These are phyloP conservation scores for Zoanthus sociatus DNA, from an alignment of 92 coral and sea anemone genomes.

Conservation along the genomic window DNA sequence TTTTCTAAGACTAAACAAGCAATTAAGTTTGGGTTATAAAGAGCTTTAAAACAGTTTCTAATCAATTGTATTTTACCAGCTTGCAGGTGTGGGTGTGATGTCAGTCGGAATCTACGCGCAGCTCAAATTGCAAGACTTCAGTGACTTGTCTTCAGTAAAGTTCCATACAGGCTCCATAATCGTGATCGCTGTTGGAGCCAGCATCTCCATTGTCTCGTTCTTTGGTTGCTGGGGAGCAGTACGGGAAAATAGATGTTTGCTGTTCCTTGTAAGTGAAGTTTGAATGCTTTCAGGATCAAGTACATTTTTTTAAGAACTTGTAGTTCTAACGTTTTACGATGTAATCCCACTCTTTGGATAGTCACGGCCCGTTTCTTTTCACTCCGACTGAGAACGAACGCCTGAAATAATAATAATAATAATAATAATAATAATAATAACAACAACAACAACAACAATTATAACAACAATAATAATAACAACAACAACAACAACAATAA, in stretches of 20 bases:
- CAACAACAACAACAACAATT: too few relatives aligned
- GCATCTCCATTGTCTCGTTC: slow-evolving; percentile 86
- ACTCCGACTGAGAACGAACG: too few relatives aligned
- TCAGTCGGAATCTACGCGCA: slow-evolving; percentile 85
- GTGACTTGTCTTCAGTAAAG: slow-evolving; percentile 73
- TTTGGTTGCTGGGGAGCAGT: slow-evolving; percentile 99
- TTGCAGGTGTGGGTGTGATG: slow-evolving; percentile 88
- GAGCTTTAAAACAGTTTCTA: neutral
- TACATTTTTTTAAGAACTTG: neutral
- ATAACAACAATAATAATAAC: too few relatives aligned
- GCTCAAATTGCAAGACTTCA: slow-evolving; percentile 76
- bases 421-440: too few relatives aligned
- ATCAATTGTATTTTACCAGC: slow-evolving; percentile 34
- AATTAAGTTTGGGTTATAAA: neutral
- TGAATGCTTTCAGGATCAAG: neutral
- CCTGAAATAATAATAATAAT: too few relatives aligned
- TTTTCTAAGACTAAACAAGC: neutral
- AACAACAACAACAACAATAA: too few relatives aligned
- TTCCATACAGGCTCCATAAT: slow-evolving; percentile 89
- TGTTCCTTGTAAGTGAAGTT: slow-evolving; percentile 70
- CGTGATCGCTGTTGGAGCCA: slow-evolving; percentile 86
- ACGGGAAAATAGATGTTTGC: slow-evolving; percentile 87
- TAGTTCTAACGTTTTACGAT: too few relatives aligned
- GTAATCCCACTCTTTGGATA: too few relatives aligned
- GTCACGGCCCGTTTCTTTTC: too few relatives aligned